Evolutionary conservation across 2,888 invertebrate species (phyloP), one percentile per base, ranked within the genome.

Genomic region (Amblyteles armatorius): DNA sequence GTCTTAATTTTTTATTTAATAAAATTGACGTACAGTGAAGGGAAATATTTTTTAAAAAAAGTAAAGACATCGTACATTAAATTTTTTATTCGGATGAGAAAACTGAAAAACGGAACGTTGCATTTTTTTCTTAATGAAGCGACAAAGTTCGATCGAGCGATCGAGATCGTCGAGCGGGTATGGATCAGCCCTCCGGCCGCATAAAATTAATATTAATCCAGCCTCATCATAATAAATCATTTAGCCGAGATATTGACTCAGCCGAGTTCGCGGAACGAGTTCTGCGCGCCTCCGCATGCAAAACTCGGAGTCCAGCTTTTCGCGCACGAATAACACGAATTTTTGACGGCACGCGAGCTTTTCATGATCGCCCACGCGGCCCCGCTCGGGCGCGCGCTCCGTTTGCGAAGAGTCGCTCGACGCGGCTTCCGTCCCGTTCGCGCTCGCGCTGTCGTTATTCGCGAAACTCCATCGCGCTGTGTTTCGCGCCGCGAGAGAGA

Each of bases 301-400:
- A 60, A 60, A 71, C 29, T 68, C 22, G 69, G 29, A 1, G 60
- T n/a, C 40, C 69, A 40, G 26, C 22, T 63, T 77, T 82, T 77
- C 65, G 60, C 44, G 69, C 44, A 29, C 13, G 55, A 71, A 44
- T 55, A 44, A 82, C 65, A 77, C 77, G 29, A 77, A 71, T 71
- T 71, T 82, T 77, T 68, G 9, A 65, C 44, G n/a, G 19, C 22
- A 22, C 81, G 81, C 9, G 52, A 63, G 65, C 77, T 82, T 82
- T 81, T 77, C 52, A 65, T 57, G 48, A 26, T 65, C 77, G 76
- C 77, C 77, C 82, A 82, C 82, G 77, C 76, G 60, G 60, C n/a
- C 44, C 44, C 68, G 36, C 69, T 82, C 69, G 36, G 40, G 26
- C 52, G 36, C 33, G 71, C 50, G 76, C 44, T 71, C 7, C 44